Base-by-base conservation (phyloP, 2,797 vertebrate genomes). In the Acanthurus lineatus region DNA sequence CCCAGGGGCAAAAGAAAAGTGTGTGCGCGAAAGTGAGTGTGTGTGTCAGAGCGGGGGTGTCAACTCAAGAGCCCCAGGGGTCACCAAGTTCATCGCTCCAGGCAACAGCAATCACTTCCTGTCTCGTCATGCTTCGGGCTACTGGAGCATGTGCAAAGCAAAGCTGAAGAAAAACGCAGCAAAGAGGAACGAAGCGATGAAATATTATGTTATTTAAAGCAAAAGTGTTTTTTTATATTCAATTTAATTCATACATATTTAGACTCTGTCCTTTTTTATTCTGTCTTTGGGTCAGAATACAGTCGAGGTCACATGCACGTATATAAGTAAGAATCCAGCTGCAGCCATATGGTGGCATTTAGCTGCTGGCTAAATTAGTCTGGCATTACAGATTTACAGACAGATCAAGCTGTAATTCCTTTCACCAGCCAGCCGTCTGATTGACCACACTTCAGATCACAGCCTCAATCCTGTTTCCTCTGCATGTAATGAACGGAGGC, bases 271-370 rank as follows among this genome's bases (percentile, higher is more conserved):
- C 15, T 25, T n/a, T 40, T 58, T 48, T 19, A 59, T 54, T 78
- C 49, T 11, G 1, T 73, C 52, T 64, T 40, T 38, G 9, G 6
- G 47, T 11, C 9, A 20, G 42, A 38, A 63, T 35, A 51, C 20
- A 49, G n/a, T 8, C 0, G 9, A 53, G 70, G 54, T 51, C 71
- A 44, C 65, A n/a, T 22, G 44, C 44, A 59, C 6, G 28, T n/a
- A 45, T 14, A n/a, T 38, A 42, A 74, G 53, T 10, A 59, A 54
- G 76, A 67, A 76, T 84, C 74, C 75, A 80, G 82, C 42, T 3
- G 74, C 86, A 79, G 84, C 83, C 92, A 91, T 92, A 93, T 89
- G 92, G 89, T 87, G 85, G 86, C 91, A 92, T 93, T 94, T 93
- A 93, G 87, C 85, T 84, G 89, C 79, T 86, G 92, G 79, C 66